These are phyloP conservation scores for Ditylenchus dipsaci DNA, from an alignment of 1,140 invertebrate genomes.

Conservation along the genomic window DNA sequence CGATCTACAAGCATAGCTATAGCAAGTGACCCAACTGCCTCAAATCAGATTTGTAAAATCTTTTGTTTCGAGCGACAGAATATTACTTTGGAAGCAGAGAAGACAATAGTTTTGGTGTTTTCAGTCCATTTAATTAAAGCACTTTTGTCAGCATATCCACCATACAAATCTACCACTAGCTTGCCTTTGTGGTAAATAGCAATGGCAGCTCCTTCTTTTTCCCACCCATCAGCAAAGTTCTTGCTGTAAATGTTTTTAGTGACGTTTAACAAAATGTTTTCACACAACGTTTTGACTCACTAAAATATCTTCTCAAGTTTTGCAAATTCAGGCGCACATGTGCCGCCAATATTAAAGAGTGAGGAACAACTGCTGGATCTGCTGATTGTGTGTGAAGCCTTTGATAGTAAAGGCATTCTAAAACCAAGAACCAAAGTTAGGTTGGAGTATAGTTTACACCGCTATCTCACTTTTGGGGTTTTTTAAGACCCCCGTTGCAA, in stretches of 20 bases:
- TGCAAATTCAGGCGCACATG: slow-evolving; percentile 34
- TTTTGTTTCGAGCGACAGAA: not conserved
- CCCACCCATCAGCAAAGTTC: slow-evolving; percentile 44
- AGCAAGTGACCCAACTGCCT: slow-evolving; percentile 34
- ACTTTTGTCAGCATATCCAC: slow-evolving; percentile 57
- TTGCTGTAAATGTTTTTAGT: slow-evolving; percentile 24
- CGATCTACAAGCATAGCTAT: slow-evolving; percentile 59
- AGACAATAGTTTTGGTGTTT: slow-evolving; percentile 39
- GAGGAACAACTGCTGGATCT: too few species aligned
- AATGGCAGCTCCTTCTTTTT: slow-evolving; percentile 55
- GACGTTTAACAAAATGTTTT: not conserved
- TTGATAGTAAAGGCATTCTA: too few species aligned
- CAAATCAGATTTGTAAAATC: not conserved
- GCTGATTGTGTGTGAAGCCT: too few species aligned
- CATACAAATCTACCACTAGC: slow-evolving; percentile 59
- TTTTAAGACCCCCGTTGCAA: too few species aligned
- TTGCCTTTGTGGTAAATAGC: slow-evolving; percentile 51
- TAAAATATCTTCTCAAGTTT: slow-evolving; percentile 50
- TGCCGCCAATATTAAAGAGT: not conserved
- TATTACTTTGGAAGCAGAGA: slow-evolving; percentile 45
- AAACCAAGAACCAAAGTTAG: too few species aligned
- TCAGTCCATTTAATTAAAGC: slow-evolving; percentile 31
- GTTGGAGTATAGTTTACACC: too few species aligned
- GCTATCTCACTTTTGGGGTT: too few species aligned
- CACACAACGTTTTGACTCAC: slow-evolving; percentile 52